Evolutionary conservation across 2,888 invertebrate genomes (phyloP).

Genomic region (Dendrolimus houi): DNA sequence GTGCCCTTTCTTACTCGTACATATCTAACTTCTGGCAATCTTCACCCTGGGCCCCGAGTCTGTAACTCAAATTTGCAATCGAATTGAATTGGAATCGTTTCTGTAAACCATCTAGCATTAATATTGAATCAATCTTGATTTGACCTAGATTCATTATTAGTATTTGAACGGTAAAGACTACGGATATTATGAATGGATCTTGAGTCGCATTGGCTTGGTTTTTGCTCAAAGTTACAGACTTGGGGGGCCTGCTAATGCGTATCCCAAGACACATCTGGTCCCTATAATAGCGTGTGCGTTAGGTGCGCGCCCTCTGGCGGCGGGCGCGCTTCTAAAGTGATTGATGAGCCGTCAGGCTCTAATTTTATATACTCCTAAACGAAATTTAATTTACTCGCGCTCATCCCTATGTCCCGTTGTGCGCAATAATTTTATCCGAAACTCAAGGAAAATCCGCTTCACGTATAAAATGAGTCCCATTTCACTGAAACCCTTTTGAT

Average conservation of each 20-base stretch:
- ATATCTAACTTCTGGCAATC: too few relatives aligned
- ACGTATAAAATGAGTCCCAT: neutral
- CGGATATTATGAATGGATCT: too few relatives aligned
- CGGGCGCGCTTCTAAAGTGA: neutral
- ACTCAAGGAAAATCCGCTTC: neutral
- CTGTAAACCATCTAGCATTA: too few relatives aligned
- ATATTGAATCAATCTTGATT: too few relatives aligned
- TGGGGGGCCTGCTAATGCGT: neutral
- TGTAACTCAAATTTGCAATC: too few relatives aligned
- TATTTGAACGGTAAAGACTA: too few relatives aligned
- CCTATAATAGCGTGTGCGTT: neutral
- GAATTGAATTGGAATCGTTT: too few relatives aligned
- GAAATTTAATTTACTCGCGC: neutral
- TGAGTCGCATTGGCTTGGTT: too few relatives aligned
- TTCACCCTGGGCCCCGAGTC: too few relatives aligned
- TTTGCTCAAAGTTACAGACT: too few relatives aligned
- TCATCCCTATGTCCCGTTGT: neutral
- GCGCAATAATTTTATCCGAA: neutral
- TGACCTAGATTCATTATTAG: too few relatives aligned
- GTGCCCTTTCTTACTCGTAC: too few relatives aligned
- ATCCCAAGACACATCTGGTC: neutral
- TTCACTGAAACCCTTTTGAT: neutral
- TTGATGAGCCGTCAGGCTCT: neutral
- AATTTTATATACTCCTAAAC: neutral
- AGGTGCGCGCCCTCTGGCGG: neutral